These are phyloP conservation scores for Epirrhoe alternata DNA, from an alignment of 2,888 invertebrate species.

Conservation along the genomic window DNA sequence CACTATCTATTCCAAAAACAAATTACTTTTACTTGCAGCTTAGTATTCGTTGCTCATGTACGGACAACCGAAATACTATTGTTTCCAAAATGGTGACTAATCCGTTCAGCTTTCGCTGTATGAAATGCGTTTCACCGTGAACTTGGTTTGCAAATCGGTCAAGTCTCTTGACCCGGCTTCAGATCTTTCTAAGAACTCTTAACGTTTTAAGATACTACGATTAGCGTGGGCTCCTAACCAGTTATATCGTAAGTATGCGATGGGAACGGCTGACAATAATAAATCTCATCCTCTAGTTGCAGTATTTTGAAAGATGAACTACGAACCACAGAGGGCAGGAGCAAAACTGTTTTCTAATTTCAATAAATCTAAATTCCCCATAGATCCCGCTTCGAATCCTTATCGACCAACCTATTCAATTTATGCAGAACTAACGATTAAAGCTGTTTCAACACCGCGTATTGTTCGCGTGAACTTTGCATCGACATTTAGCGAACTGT, in stretches of 20 bases:
- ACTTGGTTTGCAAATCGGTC: slow-evolving; percentile 43
- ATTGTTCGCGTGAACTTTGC: slow-evolving; percentile 80
- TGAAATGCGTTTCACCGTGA: slow-evolving; percentile 39
- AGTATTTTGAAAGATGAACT: background rate
- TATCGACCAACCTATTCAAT: slow-evolving; percentile 35
- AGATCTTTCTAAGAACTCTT: slow-evolving; percentile 15
- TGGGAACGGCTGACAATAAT: background rate
- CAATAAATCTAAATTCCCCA: slow-evolving; percentile 28
- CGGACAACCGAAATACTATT: slow-evolving; percentile 30
- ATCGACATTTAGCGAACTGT: slow-evolving; percentile 77
- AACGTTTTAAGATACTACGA: slow-evolving; percentile 6
- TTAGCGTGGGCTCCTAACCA: slow-evolving; percentile 11
- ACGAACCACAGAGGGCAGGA: background rate
- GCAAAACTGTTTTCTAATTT: background rate
- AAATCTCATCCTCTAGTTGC: background rate
- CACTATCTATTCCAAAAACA: slow-evolving; percentile 23
- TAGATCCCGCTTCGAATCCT: slow-evolving; percentile 29
- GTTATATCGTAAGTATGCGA: slow-evolving; percentile 3
- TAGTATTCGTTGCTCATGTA: slow-evolving; percentile 29
- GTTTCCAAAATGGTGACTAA: slow-evolving; percentile 38
- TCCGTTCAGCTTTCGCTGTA: slow-evolving; percentile 43
- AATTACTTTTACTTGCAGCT: slow-evolving; percentile 32
- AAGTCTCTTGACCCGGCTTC: slow-evolving; percentile 35
- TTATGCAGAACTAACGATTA: slow-evolving; percentile 44
- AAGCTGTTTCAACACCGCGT: slow-evolving; percentile 62